A percentile compares a stretch with the other conserved stretches of the same genome.
These are phyloP conservation scores for Orius laevigatus DNA, from an alignment of 1,140 invertebrate genomes.

Conservation along the genomic window DNA sequence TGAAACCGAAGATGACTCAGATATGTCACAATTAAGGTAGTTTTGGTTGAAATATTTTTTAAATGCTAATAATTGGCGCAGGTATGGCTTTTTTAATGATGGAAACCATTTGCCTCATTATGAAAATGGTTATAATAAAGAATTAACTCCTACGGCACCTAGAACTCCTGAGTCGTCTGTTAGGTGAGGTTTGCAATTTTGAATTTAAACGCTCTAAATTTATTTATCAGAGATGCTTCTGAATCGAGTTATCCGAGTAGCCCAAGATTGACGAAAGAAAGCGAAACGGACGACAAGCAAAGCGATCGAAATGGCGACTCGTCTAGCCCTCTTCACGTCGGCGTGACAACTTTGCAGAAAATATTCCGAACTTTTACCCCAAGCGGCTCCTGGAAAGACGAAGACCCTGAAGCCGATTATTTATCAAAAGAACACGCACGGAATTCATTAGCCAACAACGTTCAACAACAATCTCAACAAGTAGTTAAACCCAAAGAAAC, in stretches of 20 bases:
- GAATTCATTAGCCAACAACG: neutral
- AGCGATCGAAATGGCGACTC: slow-evolving; percentile 3
- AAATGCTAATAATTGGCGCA: slow-evolving; percentile 18
- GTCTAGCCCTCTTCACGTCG: slow-evolving; percentile 16
- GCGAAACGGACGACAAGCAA: neutral
- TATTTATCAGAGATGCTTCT: neutral
- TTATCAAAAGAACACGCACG: neutral
- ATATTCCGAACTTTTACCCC: slow-evolving; percentile 18
- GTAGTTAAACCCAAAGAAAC: neutral
- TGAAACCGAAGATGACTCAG: slow-evolving; percentile 37
- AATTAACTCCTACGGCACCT: slow-evolving; percentile 40
- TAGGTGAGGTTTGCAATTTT: slow-evolving; percentile 13
- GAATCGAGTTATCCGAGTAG: slow-evolving; percentile 18
- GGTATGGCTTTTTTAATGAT: slow-evolving; percentile 33
- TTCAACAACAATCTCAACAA: neutral
- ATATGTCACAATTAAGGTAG: slow-evolving; percentile 32
- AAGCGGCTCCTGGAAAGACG: slow-evolving; percentile 13
- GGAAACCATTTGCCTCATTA: slow-evolving; percentile 22
- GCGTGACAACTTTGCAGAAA: slow-evolving; percentile 21
- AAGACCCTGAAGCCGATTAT: neutral
- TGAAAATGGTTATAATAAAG: slow-evolving; percentile 22
- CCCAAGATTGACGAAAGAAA: slow-evolving; percentile 4
- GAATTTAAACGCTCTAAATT: neutral
- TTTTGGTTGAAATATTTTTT: slow-evolving; percentile 2
- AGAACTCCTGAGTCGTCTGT: slow-evolving; percentile 33